Evolutionary conservation across 1,140 invertebrate species (phyloP), one percentile per base, ranked within the genome.

Genomic region (Hermatobates lingyangjiaoensis): DNA sequence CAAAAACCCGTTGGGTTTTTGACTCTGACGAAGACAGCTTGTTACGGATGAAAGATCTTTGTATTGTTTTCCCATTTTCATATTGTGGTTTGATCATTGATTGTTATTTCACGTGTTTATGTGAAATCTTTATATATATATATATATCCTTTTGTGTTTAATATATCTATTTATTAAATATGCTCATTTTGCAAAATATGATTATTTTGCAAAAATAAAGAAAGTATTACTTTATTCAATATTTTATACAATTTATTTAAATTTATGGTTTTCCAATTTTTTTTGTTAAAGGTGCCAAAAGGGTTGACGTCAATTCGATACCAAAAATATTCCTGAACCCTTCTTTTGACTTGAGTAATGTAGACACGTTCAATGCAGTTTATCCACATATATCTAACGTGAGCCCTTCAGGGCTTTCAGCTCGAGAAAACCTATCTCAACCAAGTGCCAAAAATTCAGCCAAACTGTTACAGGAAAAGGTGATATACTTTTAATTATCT

Each of bases 251-350:
- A 48, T 38, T 27, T 46, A 26, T 45, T 20, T 12, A 20, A 30
- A 24, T 34, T 21, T 34, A 14, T 39, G n/a, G 7, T 48, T 14
- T 44, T 26, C 18, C 15, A 27, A 46, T 45, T 23, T 54, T 45
- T 49, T 50, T 51, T 42, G 14, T 12, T 42, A 42, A 20, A 42
- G 5, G 21, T 5, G 21, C 5, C n/a, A n/a, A 18, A 18, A 14
- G 39, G 21, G 68, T 70, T 58, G 76, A 80, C 62, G 66, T 77
- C 20, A 71, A 73, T 52, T 72, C 73, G 51, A 82, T 94, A 63
- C 88, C 89, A 53, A 80, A 78, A 66, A 82, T 94, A 61, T 96
- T 94, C 71, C 75, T 92, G 60, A 79, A 82, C 61, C 75, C 79
- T 4, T 75, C 77, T 52, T 82, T 97, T 64, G 77, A 80, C 62